Conservation (phyloP, 2,797 vertebrate species). For the Takifugu rubripes region DNA sequence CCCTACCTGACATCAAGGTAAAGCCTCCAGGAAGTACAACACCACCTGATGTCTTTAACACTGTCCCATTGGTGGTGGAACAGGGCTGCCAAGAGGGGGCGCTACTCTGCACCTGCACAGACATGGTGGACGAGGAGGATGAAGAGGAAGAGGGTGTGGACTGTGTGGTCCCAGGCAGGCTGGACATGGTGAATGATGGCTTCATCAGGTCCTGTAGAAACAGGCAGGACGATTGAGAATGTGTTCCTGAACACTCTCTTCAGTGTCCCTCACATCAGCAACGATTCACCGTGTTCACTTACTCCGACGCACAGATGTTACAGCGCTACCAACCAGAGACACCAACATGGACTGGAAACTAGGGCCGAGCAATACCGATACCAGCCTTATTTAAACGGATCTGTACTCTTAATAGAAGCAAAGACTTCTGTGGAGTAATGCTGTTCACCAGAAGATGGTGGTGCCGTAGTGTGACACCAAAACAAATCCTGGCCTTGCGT, state of each 20-base stretch:
- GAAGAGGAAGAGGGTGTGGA: slow-evolving; percentile 55
- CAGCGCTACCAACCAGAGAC: no score
- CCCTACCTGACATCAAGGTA: slow-evolving; percentile 88
- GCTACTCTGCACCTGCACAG: slow-evolving; percentile 82
- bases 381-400: no score
- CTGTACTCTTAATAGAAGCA: no score
- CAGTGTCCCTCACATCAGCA: no score
- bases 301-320: no score
- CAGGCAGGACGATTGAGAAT: not conserved
- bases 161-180: slow-evolving; percentile 68
- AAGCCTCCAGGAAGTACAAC: slow-evolving; percentile 88
- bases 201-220: slow-evolving; percentile 81
- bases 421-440: no score
- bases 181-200: slow-evolving; percentile 79
- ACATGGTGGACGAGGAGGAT: slow-evolving; percentile 76
- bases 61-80: slow-evolving; percentile 84
- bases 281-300: no score
- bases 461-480: no score
- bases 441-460: no score
- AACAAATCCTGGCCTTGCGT: no score
- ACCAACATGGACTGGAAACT: no score
- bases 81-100: slow-evolving; percentile 85
- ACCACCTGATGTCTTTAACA: slow-evolving; percentile 84
- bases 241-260: not conserved
- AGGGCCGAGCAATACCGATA: no score